These are phyloP conservation scores for Wasmannia auropunctata DNA, from an alignment of 1,140 invertebrate genomes.

Conservation along the genomic window DNA sequence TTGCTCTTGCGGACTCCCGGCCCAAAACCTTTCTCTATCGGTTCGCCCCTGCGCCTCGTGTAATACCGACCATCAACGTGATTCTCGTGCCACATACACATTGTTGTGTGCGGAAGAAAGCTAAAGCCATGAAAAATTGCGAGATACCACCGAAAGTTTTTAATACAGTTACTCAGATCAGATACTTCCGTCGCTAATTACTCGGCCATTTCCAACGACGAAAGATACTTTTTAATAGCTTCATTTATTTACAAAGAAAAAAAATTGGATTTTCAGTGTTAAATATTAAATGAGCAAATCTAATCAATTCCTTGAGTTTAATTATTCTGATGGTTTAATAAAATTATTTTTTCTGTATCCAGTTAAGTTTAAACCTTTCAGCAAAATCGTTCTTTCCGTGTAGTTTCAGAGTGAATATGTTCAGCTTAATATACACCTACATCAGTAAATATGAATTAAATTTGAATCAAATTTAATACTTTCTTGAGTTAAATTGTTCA, in stretches of 20 bases:
- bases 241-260: neutral
- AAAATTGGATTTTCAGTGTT: neutral
- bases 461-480: no score
- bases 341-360: no score
- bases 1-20: slow-evolving; percentile 43
- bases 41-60: slow-evolving; percentile 22
- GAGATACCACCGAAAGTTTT: neutral
- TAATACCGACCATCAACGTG: slow-evolving; percentile 16
- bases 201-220: no score
- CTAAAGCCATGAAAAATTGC: neutral
- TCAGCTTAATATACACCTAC: no score
- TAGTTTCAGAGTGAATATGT: no score
- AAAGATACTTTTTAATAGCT: neutral
- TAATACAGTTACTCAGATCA: neutral
- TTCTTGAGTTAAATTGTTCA: no score
- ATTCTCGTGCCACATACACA: slow-evolving; percentile 21
- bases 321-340: no score
- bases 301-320: no score
- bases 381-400: no score
- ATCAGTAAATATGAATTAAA: no score
- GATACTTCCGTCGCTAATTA: neutral
- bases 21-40: slow-evolving; percentile 42
- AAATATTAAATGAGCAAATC: no score
- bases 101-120: neutral
- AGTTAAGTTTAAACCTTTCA: no score